Base-by-base conservation (phyloP, 2,888 invertebrate species). In the Clostera curtula region DNA sequence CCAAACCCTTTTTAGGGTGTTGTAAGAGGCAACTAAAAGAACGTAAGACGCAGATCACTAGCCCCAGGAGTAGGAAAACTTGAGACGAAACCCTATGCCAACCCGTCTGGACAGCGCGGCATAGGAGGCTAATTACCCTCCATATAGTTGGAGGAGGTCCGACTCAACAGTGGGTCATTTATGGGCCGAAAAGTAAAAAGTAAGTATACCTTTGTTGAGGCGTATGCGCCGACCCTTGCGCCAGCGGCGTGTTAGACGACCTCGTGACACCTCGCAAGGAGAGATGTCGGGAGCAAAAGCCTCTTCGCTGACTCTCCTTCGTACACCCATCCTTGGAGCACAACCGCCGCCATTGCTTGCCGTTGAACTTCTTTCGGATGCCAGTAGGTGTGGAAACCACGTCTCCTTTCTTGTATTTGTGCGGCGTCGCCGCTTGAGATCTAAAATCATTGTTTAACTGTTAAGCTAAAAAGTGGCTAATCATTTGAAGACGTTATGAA, bases 331-430 rank as follows among this genome's bases (percentile, higher is more conserved):
- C 95, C 71, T 94, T 95, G 34, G 97, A 97, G 83, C 98, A 99
- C 40, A 99, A 87, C 54, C 98, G 87, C 38, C 98, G 88, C 99
- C 98, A 99, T 72, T 99, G 99, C 82, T 99, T 99, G 17, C 99
- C 99, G 85, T 99, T 99, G 79, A 97, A 99, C 85, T 98, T 99
- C 85, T 99, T 99, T 7, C 98, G 87, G 54, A 99, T 97, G 43
- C 98, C 98, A 52, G 93, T 95, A 3, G 96, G 94, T 24, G 95
- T 95, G 3, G 93, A 91, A 16, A 96, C 95, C 30, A 98, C 95
- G 73, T 99, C 98, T 44, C 98, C 98, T 82, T 98, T 98, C 83
- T 96, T 95, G 83, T 95, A 96, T 74, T 95, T 96, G 83, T 95
- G 95, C 66, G 96, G 96, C 44, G 96, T 95, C 49, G 95, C 93